phyloP scores from a whole-genome alignment of 2,113 vertebrate species.

The Eptatretus burgeri region DNA sequence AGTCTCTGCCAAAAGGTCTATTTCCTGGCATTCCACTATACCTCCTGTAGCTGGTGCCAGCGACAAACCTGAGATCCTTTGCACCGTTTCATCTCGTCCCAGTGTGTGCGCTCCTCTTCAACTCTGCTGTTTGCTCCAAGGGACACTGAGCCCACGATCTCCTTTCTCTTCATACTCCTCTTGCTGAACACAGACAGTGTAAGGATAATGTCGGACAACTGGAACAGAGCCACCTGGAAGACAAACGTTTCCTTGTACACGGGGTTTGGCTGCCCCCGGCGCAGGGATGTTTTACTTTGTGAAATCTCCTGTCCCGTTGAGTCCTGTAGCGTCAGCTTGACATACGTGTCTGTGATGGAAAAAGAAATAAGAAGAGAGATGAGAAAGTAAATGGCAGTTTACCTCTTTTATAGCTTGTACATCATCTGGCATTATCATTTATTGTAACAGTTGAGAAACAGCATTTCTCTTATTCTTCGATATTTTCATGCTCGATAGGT shows the following conservation, averaged over 20 bases:
- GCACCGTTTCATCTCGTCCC: slow-evolving; percentile 90
- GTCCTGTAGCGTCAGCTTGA: slow-evolving; percentile 80
- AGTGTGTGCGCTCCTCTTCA: slow-evolving; percentile 74
- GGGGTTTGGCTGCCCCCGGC: slow-evolving; percentile 73
- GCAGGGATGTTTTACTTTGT: slow-evolving; percentile 84
- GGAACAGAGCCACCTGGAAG: slow-evolving; percentile 88
- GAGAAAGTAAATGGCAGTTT: too few relatives aligned
- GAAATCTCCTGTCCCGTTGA: slow-evolving; percentile 99
- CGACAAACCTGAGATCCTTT: slow-evolving; percentile 84
- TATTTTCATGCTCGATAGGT: too few relatives aligned
- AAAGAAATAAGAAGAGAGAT: background rate
- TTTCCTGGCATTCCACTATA: slow-evolving; percentile 17
- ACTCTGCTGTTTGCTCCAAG: slow-evolving; percentile 90
- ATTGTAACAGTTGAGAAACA: too few relatives aligned
- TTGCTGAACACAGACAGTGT: slow-evolving; percentile 89
- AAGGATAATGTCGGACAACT: slow-evolving; percentile 83
- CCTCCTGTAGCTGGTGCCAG: slow-evolving; percentile 72
- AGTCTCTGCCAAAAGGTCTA: too few relatives aligned
- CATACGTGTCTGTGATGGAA: slow-evolving; percentile 46
- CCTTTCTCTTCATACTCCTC: slow-evolving; percentile 89
- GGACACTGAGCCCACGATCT: slow-evolving; percentile 96
- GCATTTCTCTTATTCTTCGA: too few relatives aligned
- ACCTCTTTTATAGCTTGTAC: too few relatives aligned
- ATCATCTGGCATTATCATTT: too few relatives aligned
- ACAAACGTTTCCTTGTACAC: slow-evolving; percentile 90